phyloP scores from a whole-genome alignment of 2,113 vertebrate species.

The Carassius auratus region DNA sequence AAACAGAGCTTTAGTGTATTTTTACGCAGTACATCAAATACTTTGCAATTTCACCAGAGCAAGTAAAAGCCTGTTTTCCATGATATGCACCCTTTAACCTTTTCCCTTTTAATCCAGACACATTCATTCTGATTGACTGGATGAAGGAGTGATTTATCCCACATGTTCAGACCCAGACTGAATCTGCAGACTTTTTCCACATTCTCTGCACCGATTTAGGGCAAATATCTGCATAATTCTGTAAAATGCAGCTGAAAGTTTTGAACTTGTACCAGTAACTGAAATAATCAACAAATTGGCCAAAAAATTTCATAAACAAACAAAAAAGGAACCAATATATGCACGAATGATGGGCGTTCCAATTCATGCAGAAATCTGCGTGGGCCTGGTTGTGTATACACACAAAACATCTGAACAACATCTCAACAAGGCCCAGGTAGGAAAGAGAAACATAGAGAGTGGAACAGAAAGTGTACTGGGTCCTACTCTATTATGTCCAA shows the following conservation, averaged over 20 bases:
- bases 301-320: neutral
- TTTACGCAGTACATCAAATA: neutral
- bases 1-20: neutral
- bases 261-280: neutral
- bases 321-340: neutral
- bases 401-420: neutral
- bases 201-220: neutral
- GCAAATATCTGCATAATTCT: neutral
- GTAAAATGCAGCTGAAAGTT: neutral
- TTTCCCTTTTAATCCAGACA: constrained; percentile 20
- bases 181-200: neutral
- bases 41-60: neutral
- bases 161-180: neutral
- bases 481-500: neutral
- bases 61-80: constrained; percentile 14
- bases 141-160: constrained; percentile 6
- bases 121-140: neutral
- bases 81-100: neutral
- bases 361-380: neutral
- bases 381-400: neutral
- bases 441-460: neutral
- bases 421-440: neutral
- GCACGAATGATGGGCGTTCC: neutral
- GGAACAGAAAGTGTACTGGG: neutral
- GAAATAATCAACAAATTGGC: neutral